Base-by-base conservation (phyloP, 2,888 invertebrate genomes). In the Erannis defoliaria region DNA sequence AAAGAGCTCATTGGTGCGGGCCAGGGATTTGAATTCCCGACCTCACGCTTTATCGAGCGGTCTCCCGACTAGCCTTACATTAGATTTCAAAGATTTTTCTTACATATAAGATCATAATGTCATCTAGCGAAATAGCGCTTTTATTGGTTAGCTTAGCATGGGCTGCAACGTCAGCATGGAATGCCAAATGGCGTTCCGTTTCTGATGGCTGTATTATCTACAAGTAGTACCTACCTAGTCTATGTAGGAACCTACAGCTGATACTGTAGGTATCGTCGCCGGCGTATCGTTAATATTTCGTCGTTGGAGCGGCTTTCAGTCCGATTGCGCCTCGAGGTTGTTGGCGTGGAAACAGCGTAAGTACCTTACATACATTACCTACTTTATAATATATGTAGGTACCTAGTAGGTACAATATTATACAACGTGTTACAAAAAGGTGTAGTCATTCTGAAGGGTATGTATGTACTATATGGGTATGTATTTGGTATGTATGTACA, bases 261-360 rank as follows among this genome's bases (percentile, higher is more conserved):
- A 29, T 45, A 45, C 16, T 29, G 10, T 8, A 10, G 16, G 1
- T 29, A 4, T 3, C 16, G 14, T 38, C 16, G 14, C 10, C 5
- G 42, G 2, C 16, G 16, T 1, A 12, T 45, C 26, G 29, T 45
- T 45, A 45, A 45, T 45, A 45, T 45, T 26, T 45, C 23, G 14
- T 14, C 45, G 16, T 8, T 5, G 45, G 29, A 6, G 1, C 45
- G 16, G 14, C 26, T 29, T 45, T 45, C 45, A 45, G 9, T 8
- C 29, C n/a, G 21, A 42, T 42, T 42, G 42, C 42, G n/a, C 6
- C 21, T 19, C n/a, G 40, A 42, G 21, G 4, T 6, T 18, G 42
- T n/a, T 6, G 19, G 2, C n/a, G 21, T 21, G 21, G 21, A 2
- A 6, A 16, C 37, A 5, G 2, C 16, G 16, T 16, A 16, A 2